A percentile compares a stretch with the other conserved stretches of the same genome.
phyloP scores from a whole-genome alignment of 2,113 vertebrate genomes.

The Pseudorectes ferrugineus region DNA sequence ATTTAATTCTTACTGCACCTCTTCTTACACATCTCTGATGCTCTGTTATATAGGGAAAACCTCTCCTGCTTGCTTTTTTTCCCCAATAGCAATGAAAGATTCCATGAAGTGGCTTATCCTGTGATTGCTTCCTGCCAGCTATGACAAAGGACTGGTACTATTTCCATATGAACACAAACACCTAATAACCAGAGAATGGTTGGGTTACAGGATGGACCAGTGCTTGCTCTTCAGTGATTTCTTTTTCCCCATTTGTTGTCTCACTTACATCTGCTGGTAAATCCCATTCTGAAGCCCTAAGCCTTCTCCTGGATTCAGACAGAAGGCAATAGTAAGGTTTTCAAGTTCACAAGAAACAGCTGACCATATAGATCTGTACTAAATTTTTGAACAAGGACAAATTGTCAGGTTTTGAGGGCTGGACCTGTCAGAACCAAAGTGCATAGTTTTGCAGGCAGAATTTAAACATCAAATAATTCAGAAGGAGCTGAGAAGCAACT shows the following conservation, averaged over 20 bases:
- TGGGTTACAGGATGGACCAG: neutral
- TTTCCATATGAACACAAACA: neutral
- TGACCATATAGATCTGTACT: neutral
- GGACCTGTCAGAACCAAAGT: neutral
- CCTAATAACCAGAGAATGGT: neutral
- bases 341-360: neutral
- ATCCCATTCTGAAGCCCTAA: neutral
- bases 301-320: neutral
- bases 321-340: neutral
- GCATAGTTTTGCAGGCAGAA: neutral
- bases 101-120: neutral
- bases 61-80: neutral
- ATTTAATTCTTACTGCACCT: neutral
- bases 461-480: neutral
- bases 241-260: neutral
- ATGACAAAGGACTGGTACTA: neutral
- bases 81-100: neutral
- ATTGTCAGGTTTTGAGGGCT: neutral
- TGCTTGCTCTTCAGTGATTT: neutral
- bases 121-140: neutral
- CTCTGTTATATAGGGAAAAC: neutral
- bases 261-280: neutral
- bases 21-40: neutral
- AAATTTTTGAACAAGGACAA: neutral
- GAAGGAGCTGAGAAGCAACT: neutral